Conservation (phyloP, 2,888 invertebrate genomes). For the Hypomecis atomaria region DNA sequence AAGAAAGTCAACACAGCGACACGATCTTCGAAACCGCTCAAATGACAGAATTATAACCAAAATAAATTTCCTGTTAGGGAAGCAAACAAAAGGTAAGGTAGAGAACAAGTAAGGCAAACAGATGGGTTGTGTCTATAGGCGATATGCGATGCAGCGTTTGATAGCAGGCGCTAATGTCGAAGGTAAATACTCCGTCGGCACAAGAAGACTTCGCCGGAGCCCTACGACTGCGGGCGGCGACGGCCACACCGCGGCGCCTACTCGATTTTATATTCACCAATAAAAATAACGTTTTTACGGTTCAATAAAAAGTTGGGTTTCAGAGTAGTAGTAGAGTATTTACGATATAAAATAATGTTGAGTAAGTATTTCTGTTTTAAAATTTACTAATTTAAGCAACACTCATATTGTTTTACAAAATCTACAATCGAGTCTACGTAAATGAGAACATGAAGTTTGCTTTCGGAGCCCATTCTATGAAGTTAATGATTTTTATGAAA, state of each 20-base stretch:
- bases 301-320: constrained; percentile 12
- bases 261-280: constrained; percentile 15
- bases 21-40: constrained; percentile 59
- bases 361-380: not conserved
- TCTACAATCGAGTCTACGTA: no score
- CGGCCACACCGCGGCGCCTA: constrained; percentile 17
- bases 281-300: constrained; percentile 20
- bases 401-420: no score
- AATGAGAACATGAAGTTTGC: no score
- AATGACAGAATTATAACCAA: constrained; percentile 82
- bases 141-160: constrained; percentile 75
- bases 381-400: no score
- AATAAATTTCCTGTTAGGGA: constrained; percentile 82
- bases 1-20: constrained; percentile 65
- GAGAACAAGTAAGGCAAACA: constrained; percentile 74
- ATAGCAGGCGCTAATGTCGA: constrained; percentile 75
- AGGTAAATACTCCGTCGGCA: constrained; percentile 54
- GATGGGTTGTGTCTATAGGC: constrained; percentile 72
- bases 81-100: constrained; percentile 73
- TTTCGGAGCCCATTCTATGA: no score
- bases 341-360: not conserved
- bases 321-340: not conserved
- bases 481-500: no score
- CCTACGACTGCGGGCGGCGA: constrained; percentile 3
- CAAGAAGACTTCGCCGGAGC: constrained; percentile 28